These are phyloP conservation scores for Cephalopterus ornatus DNA, from an alignment of 2,113 vertebrate genomes.

Conservation along the genomic window DNA sequence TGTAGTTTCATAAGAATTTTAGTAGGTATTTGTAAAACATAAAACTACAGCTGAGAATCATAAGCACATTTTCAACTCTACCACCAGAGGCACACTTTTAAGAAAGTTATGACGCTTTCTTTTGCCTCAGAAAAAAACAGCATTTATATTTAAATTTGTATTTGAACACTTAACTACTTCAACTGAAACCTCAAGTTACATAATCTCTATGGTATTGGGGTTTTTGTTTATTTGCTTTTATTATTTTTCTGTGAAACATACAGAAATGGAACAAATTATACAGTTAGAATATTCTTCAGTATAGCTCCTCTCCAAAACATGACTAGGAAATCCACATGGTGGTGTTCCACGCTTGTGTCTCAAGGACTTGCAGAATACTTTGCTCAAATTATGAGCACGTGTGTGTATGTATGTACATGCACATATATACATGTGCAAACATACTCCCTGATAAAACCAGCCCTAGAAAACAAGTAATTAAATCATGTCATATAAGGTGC, in stretches of 20 bases:
- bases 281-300: background rate
- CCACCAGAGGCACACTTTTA: background rate
- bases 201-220: rapidly evolving
- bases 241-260: background rate
- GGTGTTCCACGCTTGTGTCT: background rate
- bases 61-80: background rate
- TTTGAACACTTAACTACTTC: background rate
- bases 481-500: background rate
- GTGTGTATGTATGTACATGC: background rate
- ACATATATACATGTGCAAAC: background rate
- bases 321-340: background rate
- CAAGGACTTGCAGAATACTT: background rate
- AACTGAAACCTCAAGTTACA: background rate
- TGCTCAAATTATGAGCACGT: background rate
- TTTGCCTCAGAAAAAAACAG: background rate
- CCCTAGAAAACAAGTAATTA: background rate
- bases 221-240: background rate
- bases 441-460: background rate
- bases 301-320: background rate
- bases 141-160: background rate
- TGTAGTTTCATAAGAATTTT: background rate
- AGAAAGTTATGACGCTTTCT: background rate
- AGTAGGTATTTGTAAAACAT: background rate
- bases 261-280: background rate
- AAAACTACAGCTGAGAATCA: background rate